A percentile compares a stretch with the other conserved stretches of the same genome.
Evolutionary conservation across 2,888 invertebrate species (phyloP).

Genomic region (Blomia tropicalis): DNA sequence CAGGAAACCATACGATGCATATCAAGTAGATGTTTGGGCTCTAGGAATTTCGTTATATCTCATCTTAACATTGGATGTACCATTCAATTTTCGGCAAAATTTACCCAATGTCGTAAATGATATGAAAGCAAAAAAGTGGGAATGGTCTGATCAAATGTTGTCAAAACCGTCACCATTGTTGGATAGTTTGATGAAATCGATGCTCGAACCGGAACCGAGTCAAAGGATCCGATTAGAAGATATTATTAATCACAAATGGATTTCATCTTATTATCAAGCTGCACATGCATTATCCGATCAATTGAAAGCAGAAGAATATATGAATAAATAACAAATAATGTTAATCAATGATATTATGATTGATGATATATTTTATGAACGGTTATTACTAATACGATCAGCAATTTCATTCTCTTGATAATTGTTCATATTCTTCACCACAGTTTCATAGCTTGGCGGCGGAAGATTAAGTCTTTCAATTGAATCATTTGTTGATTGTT

Average conservation of each 20-base stretch:
- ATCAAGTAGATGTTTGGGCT: background rate
- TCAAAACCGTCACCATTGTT: background rate
- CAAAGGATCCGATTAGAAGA: background rate
- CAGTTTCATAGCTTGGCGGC: conserved; percentile 6
- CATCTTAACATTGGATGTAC: background rate
- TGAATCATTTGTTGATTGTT: background rate
- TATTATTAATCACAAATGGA: background rate
- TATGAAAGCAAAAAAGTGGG: background rate
- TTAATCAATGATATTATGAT: background rate
- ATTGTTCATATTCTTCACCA: conserved; percentile 4
- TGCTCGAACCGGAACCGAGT: background rate
- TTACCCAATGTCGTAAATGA: background rate
- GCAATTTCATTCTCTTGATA: too few species aligned
- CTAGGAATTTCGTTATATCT: background rate
- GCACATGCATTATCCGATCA: background rate
- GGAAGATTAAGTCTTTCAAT: background rate
- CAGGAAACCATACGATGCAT: background rate
- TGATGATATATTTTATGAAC: background rate
- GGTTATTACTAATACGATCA: too few species aligned
- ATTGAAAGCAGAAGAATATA: background rate
- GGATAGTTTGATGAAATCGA: background rate
- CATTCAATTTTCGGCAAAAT: background rate
- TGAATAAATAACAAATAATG: background rate
- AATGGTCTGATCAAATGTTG: background rate
- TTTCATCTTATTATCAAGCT: background rate